Base-by-base conservation (phyloP, 2,888 invertebrate species). In the Cryptus armator region DNA sequence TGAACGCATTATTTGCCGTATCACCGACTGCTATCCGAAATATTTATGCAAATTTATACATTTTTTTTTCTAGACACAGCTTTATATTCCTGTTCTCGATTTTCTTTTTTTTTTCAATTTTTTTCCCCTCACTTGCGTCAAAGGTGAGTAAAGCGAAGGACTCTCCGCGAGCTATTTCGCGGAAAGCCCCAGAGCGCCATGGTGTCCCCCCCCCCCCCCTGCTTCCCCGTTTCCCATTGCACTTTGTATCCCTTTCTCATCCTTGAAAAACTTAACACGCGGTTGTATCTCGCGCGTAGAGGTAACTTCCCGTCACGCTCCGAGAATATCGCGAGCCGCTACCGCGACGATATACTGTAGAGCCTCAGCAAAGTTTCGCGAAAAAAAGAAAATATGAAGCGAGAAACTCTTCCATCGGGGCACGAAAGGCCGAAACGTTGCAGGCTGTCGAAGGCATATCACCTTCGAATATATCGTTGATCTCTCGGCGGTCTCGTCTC, bases 241-340 rank as follows among this genome's bases (percentile, higher is more conserved):
- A 74, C 62, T 81, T 76, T 59, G 59, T 82, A 84, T 78, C 84
- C 86, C 79, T 83, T 87, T 87, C 87, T 86, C 87, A 87, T 86
- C 87, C 87, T 87, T 87, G 87, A 87, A 85, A 37, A 85, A 66
- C 56, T 67, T 51, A 19, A 48, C 37, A 51, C 37, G 71, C 62
- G 77, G 75, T 37, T 37, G 81, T 62, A 77, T 77, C 77, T 81
- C 53, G 84, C 68, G 81, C 68, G 80, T 62, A 37, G 37, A 81
- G 68, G 74, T 68, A 37, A 86, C 86, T 87, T 87, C 86, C 86
- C 86, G 86, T 87, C 86, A 87, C 86, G 87, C 87, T 86, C 86
- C 76, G 66, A 82, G 81, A 72, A 72, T 81, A 76, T 68, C 78
- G 44, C 68, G 56, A 56, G 56, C 37, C 37, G 37, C 19, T 59